Evolutionary conservation across 2,797 vertebrate species (phyloP).

Genomic region (Clarias laeviceps): DNA sequence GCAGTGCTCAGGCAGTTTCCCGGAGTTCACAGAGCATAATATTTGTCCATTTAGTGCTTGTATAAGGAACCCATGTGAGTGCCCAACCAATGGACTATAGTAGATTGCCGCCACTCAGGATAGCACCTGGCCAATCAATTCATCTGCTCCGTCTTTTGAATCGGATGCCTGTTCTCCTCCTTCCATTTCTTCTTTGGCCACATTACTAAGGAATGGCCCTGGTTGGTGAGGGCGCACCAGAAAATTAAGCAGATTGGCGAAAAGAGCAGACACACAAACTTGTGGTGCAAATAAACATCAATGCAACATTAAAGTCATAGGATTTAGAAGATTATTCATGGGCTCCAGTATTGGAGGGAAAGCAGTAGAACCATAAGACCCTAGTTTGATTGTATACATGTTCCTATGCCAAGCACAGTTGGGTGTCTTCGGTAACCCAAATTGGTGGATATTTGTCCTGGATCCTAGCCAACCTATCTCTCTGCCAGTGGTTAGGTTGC

Average conservation of each 20-base stretch:
- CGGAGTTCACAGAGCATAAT: background rate
- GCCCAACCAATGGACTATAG: background rate
- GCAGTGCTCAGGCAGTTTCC: background rate
- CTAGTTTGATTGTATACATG: background rate
- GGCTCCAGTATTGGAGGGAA: background rate
- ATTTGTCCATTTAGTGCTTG: background rate
- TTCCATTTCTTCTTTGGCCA: background rate
- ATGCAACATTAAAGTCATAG: background rate
- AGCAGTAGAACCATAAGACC: background rate
- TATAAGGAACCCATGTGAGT: background rate
- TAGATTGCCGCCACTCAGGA: background rate
- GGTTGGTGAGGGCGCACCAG: conserved; percentile 36
- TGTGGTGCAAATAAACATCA: background rate
- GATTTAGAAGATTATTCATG: background rate
- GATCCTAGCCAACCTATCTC: background rate
- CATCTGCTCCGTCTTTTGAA: background rate
- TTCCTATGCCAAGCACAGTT: background rate
- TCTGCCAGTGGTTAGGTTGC: background rate
- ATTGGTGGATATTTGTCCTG: background rate
- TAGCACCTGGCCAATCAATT: background rate
- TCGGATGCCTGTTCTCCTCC: background rate
- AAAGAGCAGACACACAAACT: conserved; percentile 64
- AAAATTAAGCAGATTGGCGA: conserved; percentile 71
- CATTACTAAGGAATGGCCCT: background rate
- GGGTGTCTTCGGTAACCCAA: background rate